Base-by-base conservation (phyloP, 2,888 invertebrate species). In the Cryptocephalus primarius region DNA sequence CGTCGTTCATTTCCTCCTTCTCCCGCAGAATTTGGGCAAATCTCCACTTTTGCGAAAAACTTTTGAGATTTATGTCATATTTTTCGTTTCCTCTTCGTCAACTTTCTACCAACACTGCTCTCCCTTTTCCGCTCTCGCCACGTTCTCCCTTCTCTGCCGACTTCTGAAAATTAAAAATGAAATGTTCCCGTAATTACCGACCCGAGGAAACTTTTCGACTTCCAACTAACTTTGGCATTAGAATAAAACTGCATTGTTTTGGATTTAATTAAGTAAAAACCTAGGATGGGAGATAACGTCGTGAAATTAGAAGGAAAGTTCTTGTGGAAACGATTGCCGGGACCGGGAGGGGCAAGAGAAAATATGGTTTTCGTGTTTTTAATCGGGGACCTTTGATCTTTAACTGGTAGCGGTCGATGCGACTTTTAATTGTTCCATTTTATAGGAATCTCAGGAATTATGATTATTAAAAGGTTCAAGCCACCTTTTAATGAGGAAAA, bases 81-180 rank as follows among this genome's bases (percentile, higher is more conserved):
- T 54, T 52, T 54, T 47, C 45, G 22, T 22, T 22, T 11, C 36
- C 39, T 40, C 13, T 40, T 14, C n/a, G 13, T 13, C n/a, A 40
- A 22, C 22, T 22, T 22, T 22, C 22, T 22, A 22, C 22, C 22
- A 22, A 22, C 22, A 22, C 22, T 2, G 22, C 22, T 39, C 46
- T 46, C 39, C 38, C 46, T 32, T 34, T 48, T 45, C 36, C 31
- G 34, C 43, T 45, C 44, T 34, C 42, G 40, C 39, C 48, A 46
- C 44, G 39, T 45, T 43, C 33, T 44, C 32, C 14, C 9, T 38
- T 44, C 46, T 47, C 48, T 48, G 49, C 45, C 49, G 46, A 45
- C 46, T 45, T 46, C 45, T 42, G 48, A 51, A 53, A 53, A 53
- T 53, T 53, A 49, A 53, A 53, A 53, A 49, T 47, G 48, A 49